These are phyloP conservation scores for Melitaea cinxia DNA, from an alignment of 1,140 invertebrate genomes.

Conservation along the genomic window DNA sequence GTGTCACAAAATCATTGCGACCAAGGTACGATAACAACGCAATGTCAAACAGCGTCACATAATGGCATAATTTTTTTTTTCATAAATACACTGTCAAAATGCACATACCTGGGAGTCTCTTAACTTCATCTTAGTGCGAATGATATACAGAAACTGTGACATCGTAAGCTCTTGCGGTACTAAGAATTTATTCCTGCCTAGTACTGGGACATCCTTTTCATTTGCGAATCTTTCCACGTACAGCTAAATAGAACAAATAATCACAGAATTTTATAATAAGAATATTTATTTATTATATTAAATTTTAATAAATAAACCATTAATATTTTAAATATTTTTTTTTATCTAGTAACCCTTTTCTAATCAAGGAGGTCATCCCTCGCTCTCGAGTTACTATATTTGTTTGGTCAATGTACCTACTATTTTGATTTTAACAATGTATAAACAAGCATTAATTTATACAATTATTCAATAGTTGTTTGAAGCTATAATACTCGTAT, in stretches of 20 bases:
- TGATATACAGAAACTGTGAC: slow-evolving; percentile 85
- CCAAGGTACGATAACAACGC: not conserved
- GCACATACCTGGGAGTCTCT: slow-evolving; percentile 64
- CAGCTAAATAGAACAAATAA: slow-evolving; percentile 76
- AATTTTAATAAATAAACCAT: too few relatives aligned
- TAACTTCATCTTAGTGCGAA: slow-evolving; percentile 73
- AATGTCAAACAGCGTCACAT: not conserved
- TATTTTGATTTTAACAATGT: slow-evolving; percentile 13
- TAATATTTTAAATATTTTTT: not conserved
- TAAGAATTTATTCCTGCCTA: slow-evolving; percentile 88
- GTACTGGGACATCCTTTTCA: slow-evolving; percentile 84
- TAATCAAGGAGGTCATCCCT: slow-evolving; percentile 5
- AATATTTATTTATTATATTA: too few relatives aligned
- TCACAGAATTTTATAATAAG: not conserved
- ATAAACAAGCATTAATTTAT: not conserved
- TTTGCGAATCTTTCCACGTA: slow-evolving; percentile 86
- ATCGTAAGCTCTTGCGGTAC: slow-evolving; percentile 89
- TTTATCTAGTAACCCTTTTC: slow-evolving; percentile 9
- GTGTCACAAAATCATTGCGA: not conserved
- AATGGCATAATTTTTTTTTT: not conserved
- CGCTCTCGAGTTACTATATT: not conserved
- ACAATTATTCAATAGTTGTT: not conserved
- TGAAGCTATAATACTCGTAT: not conserved
- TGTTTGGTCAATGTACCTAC: not conserved
- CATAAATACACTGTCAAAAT: not conserved